phyloP scores from a whole-genome alignment of 30 jellyfish, hydroid and myxozoan species.

The Aurelia sp. region DNA sequence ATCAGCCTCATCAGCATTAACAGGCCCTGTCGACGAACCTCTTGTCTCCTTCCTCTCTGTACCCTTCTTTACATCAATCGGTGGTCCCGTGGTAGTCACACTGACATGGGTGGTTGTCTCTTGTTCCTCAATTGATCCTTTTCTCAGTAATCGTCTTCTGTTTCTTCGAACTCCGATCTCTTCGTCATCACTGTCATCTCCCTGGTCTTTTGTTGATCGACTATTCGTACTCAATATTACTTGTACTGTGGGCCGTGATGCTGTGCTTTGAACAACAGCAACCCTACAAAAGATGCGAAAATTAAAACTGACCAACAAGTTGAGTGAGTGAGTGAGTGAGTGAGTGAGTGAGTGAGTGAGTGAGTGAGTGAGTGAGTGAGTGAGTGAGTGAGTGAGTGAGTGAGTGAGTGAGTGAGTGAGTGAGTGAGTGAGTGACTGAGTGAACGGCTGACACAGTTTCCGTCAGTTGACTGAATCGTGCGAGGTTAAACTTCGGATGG shows the following conservation, averaged over 20 bases:
- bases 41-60: conserved; percentile 14
- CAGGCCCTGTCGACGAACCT: conserved; percentile 17
- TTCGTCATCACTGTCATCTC: conserved; percentile 52
- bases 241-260: conserved; percentile 48
- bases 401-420: neutral
- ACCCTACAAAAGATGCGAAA: neutral
- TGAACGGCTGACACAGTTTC: neutral
- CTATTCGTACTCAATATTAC: conserved; percentile 43
- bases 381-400: neutral
- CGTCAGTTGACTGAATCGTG: neutral
- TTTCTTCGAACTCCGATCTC: conserved; percentile 46
- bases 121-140: conserved; percentile 59
- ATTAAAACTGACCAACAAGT: neutral
- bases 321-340: neutral
- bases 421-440: neutral
- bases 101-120: conserved; percentile 46
- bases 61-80: neutral
- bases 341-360: neutral
- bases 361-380: neutral
- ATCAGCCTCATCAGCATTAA: conserved; percentile 12
- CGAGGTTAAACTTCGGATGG: too few species aligned
- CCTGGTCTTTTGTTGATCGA: conserved; percentile 29
- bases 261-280: conserved; percentile 35
- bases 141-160: conserved; percentile 44
- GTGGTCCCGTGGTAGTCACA: conserved; percentile 36